Base-by-base conservation (phyloP, 1,140 invertebrate genomes). In the Pachyrhynchus sulphureomaculatus region DNA sequence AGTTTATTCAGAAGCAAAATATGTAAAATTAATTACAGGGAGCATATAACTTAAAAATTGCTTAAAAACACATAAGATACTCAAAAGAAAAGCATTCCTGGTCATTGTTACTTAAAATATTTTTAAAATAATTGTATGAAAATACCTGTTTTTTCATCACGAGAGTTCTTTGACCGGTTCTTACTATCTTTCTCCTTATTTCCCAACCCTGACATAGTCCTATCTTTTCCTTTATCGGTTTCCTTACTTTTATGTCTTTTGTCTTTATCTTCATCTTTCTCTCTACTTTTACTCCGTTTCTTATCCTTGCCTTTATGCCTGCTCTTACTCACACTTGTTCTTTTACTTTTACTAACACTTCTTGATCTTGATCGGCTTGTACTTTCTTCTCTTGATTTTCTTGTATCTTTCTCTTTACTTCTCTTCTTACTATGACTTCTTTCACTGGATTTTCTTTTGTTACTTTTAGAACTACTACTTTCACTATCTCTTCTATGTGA, bases 261-360 rank as follows among this genome's bases (percentile, higher is more conserved):
- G 53, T 52, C 39, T 18, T 41, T 42, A 12, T 62, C 41, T 12
- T 58, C 54, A 33, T 58, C 26, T 29, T 29, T 29, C 17, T 49
- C 36, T 51, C 42, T 55, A 45, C 53, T 61, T 26, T 34, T 37
- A 15, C 51, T 53, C 6, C 21, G 13, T 33, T 49, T 41, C 33
- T 32, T 60, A 54, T 39, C 24, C n/a, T 57, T 36, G 37, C 72
- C 68, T 47, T 68, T 73, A 13, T 41, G 34, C 20, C 65, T 69
- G 12, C 69, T 69, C 55, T 55, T 67, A 57, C 53, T 62, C 70
- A 55, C 59, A 61, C 49, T 64, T 71, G 47, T 55, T 2, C 62
- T 48, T 54, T 26, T 58, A 17, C 54, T 24, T 37, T 23, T 64
- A 49, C 52, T 62, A 34, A n/a, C 17, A 41, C 24, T 51, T 33